Evolutionary conservation across 2,113 vertebrate species (phyloP).

Genomic region (Alaudala cheleensis): DNA sequence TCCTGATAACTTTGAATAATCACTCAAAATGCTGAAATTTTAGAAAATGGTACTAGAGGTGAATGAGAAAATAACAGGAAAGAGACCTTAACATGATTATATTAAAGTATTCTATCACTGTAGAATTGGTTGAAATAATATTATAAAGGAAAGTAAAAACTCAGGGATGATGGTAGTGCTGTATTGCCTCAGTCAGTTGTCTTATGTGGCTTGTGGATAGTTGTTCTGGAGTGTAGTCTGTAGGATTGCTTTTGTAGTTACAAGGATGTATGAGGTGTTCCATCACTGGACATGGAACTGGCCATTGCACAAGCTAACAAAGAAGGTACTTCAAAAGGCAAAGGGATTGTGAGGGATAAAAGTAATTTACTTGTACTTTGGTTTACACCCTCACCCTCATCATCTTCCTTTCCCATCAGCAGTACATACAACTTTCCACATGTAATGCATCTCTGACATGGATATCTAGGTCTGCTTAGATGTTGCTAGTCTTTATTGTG

Average conservation of each 20-base stretch:
- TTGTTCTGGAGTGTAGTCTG: background rate
- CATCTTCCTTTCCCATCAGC: background rate
- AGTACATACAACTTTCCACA: background rate
- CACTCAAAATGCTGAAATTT: background rate
- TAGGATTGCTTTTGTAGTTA: background rate
- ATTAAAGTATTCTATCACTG: background rate
- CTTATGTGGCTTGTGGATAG: background rate
- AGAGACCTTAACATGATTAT: background rate
- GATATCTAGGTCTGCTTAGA: background rate
- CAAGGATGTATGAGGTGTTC: background rate
- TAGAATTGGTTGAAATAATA: background rate
- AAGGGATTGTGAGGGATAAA: background rate
- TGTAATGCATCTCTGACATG: background rate
- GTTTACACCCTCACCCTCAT: accelerated
- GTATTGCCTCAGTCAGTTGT: background rate
- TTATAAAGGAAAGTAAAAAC: background rate
- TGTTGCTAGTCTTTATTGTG: background rate
- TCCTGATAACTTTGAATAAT: background rate
- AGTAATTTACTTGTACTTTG: background rate
- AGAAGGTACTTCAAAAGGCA: background rate
- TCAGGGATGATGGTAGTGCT: background rate
- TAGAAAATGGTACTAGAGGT: background rate
- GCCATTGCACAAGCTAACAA: background rate
- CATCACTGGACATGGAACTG: background rate
- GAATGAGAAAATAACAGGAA: background rate